A percentile compares a stretch with the other conserved stretches of the same genome.
phyloP scores from a whole-genome alignment of 2,113 vertebrate genomes.

The Sylvilagus bachmani region DNA sequence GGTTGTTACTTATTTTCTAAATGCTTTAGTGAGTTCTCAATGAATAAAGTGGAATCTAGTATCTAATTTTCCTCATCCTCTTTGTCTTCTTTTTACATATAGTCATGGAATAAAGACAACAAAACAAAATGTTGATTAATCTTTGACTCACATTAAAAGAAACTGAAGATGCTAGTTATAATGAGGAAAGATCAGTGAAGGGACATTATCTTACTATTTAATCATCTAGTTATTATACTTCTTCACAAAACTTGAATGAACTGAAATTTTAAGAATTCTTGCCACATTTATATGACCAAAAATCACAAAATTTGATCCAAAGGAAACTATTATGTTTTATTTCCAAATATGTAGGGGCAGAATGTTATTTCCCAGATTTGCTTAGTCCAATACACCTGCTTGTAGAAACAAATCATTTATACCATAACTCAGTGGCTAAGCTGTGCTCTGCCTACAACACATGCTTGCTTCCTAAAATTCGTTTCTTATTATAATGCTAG shows the following conservation, averaged over 20 bases:
- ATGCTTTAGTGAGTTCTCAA: not conserved
- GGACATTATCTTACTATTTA: not conserved
- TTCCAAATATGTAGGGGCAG: not conserved
- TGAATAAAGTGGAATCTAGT: not conserved
- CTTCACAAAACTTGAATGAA: not conserved
- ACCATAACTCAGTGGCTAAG: not conserved
- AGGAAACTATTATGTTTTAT: not conserved
- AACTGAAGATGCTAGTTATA: not conserved
- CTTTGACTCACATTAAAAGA: not conserved
- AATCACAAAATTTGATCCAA: not conserved
- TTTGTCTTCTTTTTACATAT: not conserved
- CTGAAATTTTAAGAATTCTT: not conserved
- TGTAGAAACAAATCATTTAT: not conserved
- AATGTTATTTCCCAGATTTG: not conserved
- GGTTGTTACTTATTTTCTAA: not conserved
- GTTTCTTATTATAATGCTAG: not conserved
- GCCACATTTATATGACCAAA: not conserved
- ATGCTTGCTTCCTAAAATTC: not conserved
- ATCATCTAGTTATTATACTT: not conserved
- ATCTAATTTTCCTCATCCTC: not conserved
- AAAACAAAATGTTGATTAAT: not conserved
- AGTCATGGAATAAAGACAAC: not conserved
- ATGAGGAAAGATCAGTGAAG: not conserved
- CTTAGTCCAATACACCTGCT: not conserved
- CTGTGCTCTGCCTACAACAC: not conserved